Percentiles rank a stretch among this genome's conserved stretches.
Evolutionary conservation across 2,797 vertebrate species (phyloP).

Genomic region (Scyliorhinus canicula): DNA sequence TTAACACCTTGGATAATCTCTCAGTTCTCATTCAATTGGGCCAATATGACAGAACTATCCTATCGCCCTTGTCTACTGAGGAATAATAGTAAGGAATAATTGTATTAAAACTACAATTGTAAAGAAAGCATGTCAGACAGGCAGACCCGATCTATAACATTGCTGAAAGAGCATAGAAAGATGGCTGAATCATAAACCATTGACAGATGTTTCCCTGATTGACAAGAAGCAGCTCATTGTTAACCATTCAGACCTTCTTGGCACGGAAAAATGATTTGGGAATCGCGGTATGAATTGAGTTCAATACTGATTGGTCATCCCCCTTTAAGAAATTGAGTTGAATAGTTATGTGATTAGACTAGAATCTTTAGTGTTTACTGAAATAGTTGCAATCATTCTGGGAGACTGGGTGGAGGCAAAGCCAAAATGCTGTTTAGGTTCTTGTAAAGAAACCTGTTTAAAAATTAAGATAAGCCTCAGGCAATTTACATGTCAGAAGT

Average conservation of each 20-base stretch:
- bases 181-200: not conserved
- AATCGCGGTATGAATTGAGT: not conserved
- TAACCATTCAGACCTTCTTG: not conserved
- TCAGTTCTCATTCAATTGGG: not conserved
- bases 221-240: not conserved
- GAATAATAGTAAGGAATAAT: conserved; percentile 21
- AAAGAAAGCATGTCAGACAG: not conserved
- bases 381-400: not conserved
- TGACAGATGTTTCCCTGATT: not conserved
- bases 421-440: not conserved
- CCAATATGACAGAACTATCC: not conserved
- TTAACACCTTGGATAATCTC: not conserved
- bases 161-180: not conserved
- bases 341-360: not conserved
- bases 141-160: not conserved
- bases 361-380: not conserved
- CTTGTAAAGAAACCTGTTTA: conserved; percentile 8
- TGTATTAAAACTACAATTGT: conserved; percentile 14
- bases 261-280: not conserved
- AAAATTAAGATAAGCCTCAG: not conserved
- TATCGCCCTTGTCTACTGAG: not conserved
- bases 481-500: conserved; percentile 3
- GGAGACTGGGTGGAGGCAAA: not conserved
- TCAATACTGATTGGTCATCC: not conserved
- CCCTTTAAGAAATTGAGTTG: not conserved